These are phyloP conservation scores for Prosapia bicincta DNA, from an alignment of 2,888 invertebrate species.

Conservation along the genomic window DNA sequence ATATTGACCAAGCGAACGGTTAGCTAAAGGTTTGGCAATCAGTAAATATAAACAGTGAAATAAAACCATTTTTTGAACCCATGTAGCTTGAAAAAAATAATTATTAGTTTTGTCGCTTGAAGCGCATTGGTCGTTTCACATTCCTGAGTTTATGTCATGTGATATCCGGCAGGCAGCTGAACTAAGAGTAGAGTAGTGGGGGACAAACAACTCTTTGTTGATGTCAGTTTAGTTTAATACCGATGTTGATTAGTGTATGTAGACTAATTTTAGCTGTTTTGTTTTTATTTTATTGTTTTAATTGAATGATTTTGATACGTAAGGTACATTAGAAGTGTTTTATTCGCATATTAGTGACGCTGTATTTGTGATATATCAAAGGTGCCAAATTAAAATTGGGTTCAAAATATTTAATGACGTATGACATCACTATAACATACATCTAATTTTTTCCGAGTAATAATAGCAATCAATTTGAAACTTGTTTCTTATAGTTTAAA, in stretches of 20 bases:
- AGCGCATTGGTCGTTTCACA: constrained; percentile 1
- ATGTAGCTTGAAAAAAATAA: too few species aligned
- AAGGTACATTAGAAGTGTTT: background rate
- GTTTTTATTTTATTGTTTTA: background rate
- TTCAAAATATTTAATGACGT: background rate
- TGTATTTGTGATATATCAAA: background rate
- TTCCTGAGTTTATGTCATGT: constrained; percentile 17
- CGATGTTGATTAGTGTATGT: background rate
- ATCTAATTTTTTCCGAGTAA: too few species aligned
- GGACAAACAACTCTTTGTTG: constrained; percentile 25
- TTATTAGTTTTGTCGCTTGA: background rate
- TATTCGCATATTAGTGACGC: background rate
- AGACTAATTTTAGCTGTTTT: background rate
- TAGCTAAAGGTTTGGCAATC: too few species aligned
- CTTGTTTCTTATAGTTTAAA: background rate
- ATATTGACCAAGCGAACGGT: too few species aligned
- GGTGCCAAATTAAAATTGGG: background rate
- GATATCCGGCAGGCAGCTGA: constrained; percentile 24
- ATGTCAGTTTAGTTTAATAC: background rate
- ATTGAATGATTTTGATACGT: background rate
- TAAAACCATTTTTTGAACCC: too few species aligned
- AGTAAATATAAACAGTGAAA: too few species aligned
- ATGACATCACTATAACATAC: too few species aligned
- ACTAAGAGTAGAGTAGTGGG: constrained; percentile 11
- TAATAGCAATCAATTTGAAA: background rate